Conservation (phyloP, 2,113 vertebrate species). For the Ursus arctos region DNA sequence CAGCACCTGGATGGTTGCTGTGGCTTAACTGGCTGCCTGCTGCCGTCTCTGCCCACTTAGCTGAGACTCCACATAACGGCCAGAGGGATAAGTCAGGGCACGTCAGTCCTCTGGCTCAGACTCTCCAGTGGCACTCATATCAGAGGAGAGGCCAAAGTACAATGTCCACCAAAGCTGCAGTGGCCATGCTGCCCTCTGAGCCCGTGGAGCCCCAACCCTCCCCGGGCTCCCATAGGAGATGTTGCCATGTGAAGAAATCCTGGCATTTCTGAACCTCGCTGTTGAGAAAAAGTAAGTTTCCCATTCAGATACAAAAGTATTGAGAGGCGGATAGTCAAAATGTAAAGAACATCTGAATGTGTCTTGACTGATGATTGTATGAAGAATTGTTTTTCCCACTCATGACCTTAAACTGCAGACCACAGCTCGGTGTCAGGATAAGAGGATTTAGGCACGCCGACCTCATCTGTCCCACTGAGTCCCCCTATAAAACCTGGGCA, state of each 20-base stretch:
- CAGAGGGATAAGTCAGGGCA: not conserved
- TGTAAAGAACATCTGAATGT: no score
- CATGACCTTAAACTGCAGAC: not conserved
- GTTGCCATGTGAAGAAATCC: not conserved
- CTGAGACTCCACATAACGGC: no score
- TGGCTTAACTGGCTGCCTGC: no score
- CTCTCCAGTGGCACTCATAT: not conserved
- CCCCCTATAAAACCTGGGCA: not conserved
- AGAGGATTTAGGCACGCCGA: not conserved
- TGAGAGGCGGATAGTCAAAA: not conserved
- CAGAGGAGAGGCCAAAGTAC: not conserved
- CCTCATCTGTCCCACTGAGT: not conserved
- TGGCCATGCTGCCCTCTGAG: not conserved
- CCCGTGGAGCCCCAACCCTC: not conserved
- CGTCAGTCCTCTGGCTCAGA: not conserved
- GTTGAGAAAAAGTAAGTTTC: not conserved
- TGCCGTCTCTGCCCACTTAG: not conserved
- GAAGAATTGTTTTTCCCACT: not conserved
- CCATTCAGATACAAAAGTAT: not conserved
- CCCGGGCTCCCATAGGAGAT: no score
- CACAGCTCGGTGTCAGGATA: not conserved
- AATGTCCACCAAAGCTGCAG: fast-evolving
- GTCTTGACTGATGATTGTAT: not conserved
- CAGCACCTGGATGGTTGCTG: not conserved
- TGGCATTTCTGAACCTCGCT: not conserved